Evolutionary conservation across 2,797 vertebrate genomes (phyloP).

Genomic region (Malurus leucopterus): DNA sequence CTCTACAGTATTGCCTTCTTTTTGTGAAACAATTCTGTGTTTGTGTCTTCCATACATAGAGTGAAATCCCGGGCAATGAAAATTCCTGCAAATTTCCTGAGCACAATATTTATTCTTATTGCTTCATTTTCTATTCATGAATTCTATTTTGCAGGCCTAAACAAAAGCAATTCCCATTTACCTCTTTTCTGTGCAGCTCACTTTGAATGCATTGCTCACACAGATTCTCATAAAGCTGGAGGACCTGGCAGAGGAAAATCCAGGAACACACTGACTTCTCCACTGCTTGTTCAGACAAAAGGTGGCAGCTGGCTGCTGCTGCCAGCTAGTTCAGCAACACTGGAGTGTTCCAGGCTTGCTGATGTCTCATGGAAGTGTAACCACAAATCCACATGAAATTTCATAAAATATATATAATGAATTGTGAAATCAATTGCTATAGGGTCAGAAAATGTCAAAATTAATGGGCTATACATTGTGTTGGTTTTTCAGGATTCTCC

Average conservation of each 20-base stretch:
- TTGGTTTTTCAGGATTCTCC: neutral
- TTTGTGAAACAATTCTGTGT: neutral
- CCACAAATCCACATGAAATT: neutral
- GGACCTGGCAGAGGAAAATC: neutral
- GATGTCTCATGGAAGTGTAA: neutral
- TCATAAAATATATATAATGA: neutral
- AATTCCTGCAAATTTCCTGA: neutral
- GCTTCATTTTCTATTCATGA: constrained; percentile 40
- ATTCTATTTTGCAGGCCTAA: constrained; percentile 28
- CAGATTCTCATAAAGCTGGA: neutral
- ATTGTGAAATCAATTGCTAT: neutral
- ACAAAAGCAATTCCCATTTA: constrained; percentile 30
- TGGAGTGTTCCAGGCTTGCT: neutral
- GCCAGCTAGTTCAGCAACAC: neutral
- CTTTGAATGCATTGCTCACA: neutral
- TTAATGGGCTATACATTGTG: neutral
- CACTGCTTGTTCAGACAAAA: neutral
- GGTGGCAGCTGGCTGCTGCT: neutral
- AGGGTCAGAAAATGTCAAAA: neutral
- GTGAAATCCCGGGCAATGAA: neutral
- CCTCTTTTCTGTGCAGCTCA: neutral
- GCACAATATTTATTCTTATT: neutral
- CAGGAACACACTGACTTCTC: neutral
- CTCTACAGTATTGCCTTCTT: neutral
- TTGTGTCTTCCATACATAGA: neutral